Evolutionary conservation across 2,113 vertebrate species (phyloP), one percentile per base, ranked within the genome.

Genomic region (Hippoglossus stenolepis): DNA sequence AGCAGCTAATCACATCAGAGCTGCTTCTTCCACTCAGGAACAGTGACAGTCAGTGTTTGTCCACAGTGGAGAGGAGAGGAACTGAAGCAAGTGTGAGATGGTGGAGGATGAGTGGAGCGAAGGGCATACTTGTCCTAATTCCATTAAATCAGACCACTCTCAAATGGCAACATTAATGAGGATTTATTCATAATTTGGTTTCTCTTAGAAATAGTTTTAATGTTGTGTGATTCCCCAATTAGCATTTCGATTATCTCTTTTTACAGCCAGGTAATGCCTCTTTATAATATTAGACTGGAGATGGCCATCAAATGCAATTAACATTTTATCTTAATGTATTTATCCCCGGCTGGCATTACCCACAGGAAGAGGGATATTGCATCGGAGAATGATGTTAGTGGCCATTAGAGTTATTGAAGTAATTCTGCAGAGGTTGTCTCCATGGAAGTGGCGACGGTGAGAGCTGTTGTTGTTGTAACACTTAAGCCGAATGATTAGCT

Each of bases 281-380:
- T 88, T 87, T 89, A 93, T 94, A 87, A 89, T 93, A 94, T 95
- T 94, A 94, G 90, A 88, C 92, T 89, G 90, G 87, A 93, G 89
- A 93, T 86, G 92, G 93, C 92, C 92, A 94, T 93, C 94, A 93
- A 93, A 95, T 91, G 92, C 93, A 94, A 94, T 95, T 94, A 95
- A 94, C 92, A 93, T 94, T 95, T 94, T 92, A 89, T 93, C 88
- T 89, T 91, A 94, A 93, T 85, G 78, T 93, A 94, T 95, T 95
- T 94, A 93, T 91, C 93, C 84, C 82, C 47, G 85, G 87, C 82
- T 87, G 90, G 91, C 91, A 93, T 93, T 89, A 90, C 92, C 93
- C 84, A 84, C 91, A 93, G 93, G 92, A 94, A 90, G 87, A 87
- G 79, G 84, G 88, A 93, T 94, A 95, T 94, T 94, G 94, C 91